These are phyloP conservation scores for Netelia virgata DNA, from an alignment of 2,888 invertebrate species.

Conservation along the genomic window DNA sequence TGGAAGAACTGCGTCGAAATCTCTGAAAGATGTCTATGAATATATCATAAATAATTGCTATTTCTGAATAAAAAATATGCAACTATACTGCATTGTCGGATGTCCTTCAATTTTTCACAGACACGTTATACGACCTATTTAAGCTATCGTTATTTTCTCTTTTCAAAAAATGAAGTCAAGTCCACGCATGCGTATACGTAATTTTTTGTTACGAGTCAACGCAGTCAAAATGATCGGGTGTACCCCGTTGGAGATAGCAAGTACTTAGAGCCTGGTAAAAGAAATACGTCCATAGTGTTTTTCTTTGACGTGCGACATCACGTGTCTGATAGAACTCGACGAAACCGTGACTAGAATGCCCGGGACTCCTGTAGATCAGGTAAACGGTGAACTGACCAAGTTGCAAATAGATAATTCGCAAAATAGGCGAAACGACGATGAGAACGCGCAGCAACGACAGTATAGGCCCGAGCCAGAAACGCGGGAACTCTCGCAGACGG, in stretches of 20 bases:
- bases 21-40: too few species aligned
- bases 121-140: neutral
- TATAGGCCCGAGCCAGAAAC: constrained; percentile 71
- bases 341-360: constrained; percentile 76
- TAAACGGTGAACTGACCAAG: constrained; percentile 68
- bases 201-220: constrained; percentile 7
- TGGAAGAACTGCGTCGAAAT: too few species aligned
- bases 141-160: neutral
- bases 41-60: neutral
- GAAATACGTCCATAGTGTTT: too few species aligned
- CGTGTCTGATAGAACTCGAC: neutral
- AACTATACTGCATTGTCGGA: neutral
- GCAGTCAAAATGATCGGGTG: constrained; percentile 19
- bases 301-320: neutral
- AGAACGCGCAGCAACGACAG: constrained; percentile 66
- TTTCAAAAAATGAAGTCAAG: constrained; percentile 33
- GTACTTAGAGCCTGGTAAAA: too few species aligned
- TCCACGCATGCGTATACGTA: constrained; percentile 9
- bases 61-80: neutral
- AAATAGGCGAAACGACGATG: constrained; percentile 50
- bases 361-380: constrained; percentile 77
- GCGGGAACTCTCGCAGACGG: constrained; percentile 88
- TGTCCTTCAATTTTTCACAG: neutral
- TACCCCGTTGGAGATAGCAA: constrained; percentile 5
- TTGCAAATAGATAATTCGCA: constrained; percentile 57